A percentile compares a stretch with the other conserved stretches of the same genome.
Evolutionary conservation across 2,888 invertebrate species (phyloP).

Genomic region (Erannis defoliaria): DNA sequence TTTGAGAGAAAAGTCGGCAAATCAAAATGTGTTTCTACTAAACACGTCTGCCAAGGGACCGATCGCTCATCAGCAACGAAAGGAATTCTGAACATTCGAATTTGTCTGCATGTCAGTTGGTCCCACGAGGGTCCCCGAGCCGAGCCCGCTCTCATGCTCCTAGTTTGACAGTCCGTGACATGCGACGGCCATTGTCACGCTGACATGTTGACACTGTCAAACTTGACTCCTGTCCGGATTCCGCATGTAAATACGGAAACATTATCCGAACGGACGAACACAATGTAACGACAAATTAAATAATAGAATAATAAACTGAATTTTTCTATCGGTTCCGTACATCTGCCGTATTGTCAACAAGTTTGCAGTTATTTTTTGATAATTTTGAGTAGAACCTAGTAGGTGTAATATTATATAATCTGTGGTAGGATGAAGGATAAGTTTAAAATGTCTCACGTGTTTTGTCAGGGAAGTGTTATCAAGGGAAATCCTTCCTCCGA

Average conservation of each 20-base stretch:
- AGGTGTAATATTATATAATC: too few relatives aligned
- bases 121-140: constrained; percentile 67
- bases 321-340: constrained; percentile 58
- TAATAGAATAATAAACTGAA: constrained; percentile 79
- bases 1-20: constrained; percentile 21
- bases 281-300: constrained; percentile 85
- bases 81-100: constrained; percentile 68
- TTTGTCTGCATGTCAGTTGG: constrained; percentile 55
- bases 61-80: constrained; percentile 69
- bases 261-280: constrained; percentile 67
- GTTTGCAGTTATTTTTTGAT: constrained; percentile 48
- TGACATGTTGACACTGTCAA: constrained; percentile 85
- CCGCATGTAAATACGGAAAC: constrained; percentile 83
- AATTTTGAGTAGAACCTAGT: constrained; percentile 52
- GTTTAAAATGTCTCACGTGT: background rate
- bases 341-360: constrained; percentile 66
- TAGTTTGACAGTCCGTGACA: constrained; percentile 80
- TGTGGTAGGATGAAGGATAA: too few relatives aligned
- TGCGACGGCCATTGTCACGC: constrained; percentile 81
- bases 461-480: too few relatives aligned
- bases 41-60: constrained; percentile 60
- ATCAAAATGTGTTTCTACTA: constrained; percentile 27
- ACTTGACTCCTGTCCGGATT: constrained; percentile 85
- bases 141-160: constrained; percentile 78
- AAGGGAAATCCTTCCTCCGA: too few relatives aligned